A percentile compares a stretch with the other conserved stretches of the same genome.
Evolutionary conservation across 2,888 invertebrate genomes (phyloP).

Genomic region (Stenotaenia linearis): DNA sequence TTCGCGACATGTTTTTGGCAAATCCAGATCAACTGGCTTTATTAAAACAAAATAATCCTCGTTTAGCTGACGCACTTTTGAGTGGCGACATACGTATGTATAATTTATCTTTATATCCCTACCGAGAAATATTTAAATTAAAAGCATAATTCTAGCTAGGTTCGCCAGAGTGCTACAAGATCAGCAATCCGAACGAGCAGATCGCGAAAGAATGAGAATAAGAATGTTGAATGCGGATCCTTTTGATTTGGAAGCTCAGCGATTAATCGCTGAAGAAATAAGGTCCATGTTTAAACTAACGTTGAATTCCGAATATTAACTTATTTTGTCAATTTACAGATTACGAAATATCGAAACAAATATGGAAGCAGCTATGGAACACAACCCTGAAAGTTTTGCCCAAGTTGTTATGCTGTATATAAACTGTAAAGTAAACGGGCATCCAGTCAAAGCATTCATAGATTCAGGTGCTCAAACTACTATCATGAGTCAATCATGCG

Average conservation of each 20-base stretch:
- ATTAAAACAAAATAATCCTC: conserved; percentile 87
- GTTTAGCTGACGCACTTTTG: conserved; percentile 81
- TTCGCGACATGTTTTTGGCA: conserved; percentile 76
- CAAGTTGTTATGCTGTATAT: conserved; percentile 97
- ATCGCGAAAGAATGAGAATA: conserved; percentile 73
- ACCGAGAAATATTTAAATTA: background rate
- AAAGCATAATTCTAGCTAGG: conserved; percentile 54
- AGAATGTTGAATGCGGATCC: conserved; percentile 90
- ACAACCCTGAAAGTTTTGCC: conserved; percentile 96
- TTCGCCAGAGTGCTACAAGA: conserved; percentile 73
- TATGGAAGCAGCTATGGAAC: conserved; percentile 98
- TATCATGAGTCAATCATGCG: conserved; percentile 90
- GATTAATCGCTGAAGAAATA: conserved; percentile 92
- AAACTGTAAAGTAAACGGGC: conserved; percentile 93
- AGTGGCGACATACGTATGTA: conserved; percentile 65
- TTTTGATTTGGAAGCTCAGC: conserved; percentile 90
- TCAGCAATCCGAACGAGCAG: conserved; percentile 73
- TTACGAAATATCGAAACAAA: conserved; percentile 88
- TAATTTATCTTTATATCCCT: background rate
- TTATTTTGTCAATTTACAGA: conserved; percentile 39
- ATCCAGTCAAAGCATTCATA: conserved; percentile 95
- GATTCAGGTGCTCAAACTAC: conserved; percentile 97
- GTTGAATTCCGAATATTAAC: background rate
- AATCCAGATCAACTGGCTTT: conserved; percentile 87
- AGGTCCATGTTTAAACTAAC: conserved; percentile 57